Evolutionary conservation across 1,140 invertebrate genomes (phyloP).

Genomic region (Aphidius ervi): DNA sequence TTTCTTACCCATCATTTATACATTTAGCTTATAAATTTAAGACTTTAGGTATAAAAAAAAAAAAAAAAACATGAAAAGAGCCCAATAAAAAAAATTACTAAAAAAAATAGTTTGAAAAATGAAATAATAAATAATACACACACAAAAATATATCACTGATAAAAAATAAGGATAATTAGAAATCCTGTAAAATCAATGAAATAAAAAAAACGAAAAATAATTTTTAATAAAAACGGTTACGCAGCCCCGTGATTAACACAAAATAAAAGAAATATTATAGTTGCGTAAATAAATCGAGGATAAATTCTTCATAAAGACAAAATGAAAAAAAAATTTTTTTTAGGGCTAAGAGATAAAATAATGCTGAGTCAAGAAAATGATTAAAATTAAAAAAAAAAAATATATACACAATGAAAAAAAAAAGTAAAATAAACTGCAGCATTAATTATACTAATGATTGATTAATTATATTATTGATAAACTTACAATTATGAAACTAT

Average conservation of each 20-base stretch:
- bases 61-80: slow-evolving; percentile 3
- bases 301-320: slow-evolving; percentile 8
- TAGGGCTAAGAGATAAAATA: slow-evolving; percentile 8
- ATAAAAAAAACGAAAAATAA: slow-evolving; percentile 7
- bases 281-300: slow-evolving; percentile 11
- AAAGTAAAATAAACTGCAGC: slow-evolving; percentile 39
- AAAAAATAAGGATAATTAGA: slow-evolving; percentile 8
- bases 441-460: slow-evolving; percentile 50
- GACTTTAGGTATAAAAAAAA: slow-evolving; percentile 34
- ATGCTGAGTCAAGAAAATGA: background rate
- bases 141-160: slow-evolving; percentile 10
- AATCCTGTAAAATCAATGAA: slow-evolving; percentile 7
- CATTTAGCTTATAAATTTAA: slow-evolving; percentile 51
- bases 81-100: background rate
- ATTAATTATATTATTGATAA: slow-evolving; percentile 53
- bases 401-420: slow-evolving; percentile 14
- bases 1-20: slow-evolving; percentile 56
- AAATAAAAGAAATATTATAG: slow-evolving; percentile 18
- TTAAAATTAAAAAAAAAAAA: slow-evolving; percentile 4
- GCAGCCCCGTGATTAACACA: slow-evolving; percentile 14
- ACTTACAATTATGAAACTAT: slow-evolving; percentile 52
- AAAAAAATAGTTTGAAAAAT: slow-evolving; percentile 11
- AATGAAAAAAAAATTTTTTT: slow-evolving; percentile 4
- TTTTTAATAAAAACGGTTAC: background rate
- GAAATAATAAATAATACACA: slow-evolving; percentile 12